Evolutionary conservation across 1,140 invertebrate species (phyloP).

Genomic region (Diabrotica virgifera): DNA sequence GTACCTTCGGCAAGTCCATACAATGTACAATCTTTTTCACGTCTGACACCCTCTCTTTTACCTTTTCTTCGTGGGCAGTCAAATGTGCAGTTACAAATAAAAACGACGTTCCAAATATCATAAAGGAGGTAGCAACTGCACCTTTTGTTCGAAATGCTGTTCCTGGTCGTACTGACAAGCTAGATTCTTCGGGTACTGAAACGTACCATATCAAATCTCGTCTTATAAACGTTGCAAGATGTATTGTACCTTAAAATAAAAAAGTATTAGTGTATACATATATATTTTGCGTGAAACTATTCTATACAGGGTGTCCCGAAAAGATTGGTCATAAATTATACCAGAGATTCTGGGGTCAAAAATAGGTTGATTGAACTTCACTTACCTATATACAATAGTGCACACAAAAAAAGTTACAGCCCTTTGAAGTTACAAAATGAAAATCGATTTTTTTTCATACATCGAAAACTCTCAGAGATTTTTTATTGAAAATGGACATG

Average conservation of each 20-base stretch:
- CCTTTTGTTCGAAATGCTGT: slow-evolving; percentile 90
- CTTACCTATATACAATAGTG: too few species aligned
- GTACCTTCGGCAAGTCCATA: slow-evolving; percentile 80
- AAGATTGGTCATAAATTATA: too few species aligned
- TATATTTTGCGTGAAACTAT: too few species aligned
- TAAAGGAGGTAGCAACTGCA: slow-evolving; percentile 83
- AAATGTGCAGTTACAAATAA: slow-evolving; percentile 92
- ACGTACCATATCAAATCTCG: slow-evolving; percentile 93
- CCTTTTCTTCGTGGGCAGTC: slow-evolving; percentile 84
- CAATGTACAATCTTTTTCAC: slow-evolving; percentile 81
- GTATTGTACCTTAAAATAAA: slow-evolving; percentile 68
- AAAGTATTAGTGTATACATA: not conserved
- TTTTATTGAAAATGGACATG: too few species aligned
- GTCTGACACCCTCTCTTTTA: slow-evolving; percentile 82
- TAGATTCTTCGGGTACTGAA: slow-evolving; percentile 83
- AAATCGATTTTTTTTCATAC: too few species aligned
- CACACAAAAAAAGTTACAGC: too few species aligned
- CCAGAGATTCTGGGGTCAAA: too few species aligned
- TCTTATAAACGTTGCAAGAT: slow-evolving; percentile 80
- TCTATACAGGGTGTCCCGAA: too few species aligned
- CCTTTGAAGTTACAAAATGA: too few species aligned
- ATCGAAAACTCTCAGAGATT: too few species aligned
- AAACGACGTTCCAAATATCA: slow-evolving; percentile 90
- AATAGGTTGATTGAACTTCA: too few species aligned
- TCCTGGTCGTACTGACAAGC: slow-evolving; percentile 80